Percentiles rank a stretch among this genome's conserved stretches.
phyloP scores from a whole-genome alignment of 2,888 invertebrate species.

The Imbricaverruca yamaguchii region DNA sequence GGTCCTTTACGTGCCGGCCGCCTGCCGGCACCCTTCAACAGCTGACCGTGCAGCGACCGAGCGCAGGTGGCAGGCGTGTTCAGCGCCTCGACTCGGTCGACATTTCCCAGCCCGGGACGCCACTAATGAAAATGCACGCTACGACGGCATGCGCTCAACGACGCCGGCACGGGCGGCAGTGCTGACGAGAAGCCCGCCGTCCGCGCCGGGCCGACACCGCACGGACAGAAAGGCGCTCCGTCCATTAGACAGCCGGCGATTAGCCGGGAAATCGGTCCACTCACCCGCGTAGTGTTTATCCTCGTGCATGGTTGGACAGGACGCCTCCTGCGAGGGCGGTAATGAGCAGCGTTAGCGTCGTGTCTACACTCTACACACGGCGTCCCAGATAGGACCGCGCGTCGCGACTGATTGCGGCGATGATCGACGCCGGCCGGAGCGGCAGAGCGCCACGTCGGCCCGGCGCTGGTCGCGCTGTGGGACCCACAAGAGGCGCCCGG shows the following conservation, averaged over 20 bases:
- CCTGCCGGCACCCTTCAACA: too few species aligned
- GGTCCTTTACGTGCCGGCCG: too few species aligned
- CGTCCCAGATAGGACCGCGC: too few species aligned
- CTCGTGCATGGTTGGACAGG: background rate
- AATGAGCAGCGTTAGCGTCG: background rate
- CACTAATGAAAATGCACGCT: background rate
- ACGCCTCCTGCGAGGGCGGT: background rate
- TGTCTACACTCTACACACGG: background rate
- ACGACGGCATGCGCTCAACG: background rate
- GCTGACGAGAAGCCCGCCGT: background rate
- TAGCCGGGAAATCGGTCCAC: background rate
- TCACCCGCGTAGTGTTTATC: background rate
- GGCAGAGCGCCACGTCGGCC: too few species aligned
- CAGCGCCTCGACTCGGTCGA: background rate
- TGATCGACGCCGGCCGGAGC: too few species aligned
- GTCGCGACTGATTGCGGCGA: too few species aligned
- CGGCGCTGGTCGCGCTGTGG: too few species aligned
- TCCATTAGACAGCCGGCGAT: background rate
- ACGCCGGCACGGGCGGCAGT: too few species aligned
- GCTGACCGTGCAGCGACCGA: too few species aligned
- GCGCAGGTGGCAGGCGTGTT: background rate
- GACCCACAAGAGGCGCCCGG: too few species aligned
- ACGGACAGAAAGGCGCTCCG: too few species aligned
- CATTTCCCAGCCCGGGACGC: background rate
- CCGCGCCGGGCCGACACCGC: background rate